phyloP scores from a whole-genome alignment of 35 echinoderm and acorn worm species.

The Ophiothrix spiculata region DNA sequence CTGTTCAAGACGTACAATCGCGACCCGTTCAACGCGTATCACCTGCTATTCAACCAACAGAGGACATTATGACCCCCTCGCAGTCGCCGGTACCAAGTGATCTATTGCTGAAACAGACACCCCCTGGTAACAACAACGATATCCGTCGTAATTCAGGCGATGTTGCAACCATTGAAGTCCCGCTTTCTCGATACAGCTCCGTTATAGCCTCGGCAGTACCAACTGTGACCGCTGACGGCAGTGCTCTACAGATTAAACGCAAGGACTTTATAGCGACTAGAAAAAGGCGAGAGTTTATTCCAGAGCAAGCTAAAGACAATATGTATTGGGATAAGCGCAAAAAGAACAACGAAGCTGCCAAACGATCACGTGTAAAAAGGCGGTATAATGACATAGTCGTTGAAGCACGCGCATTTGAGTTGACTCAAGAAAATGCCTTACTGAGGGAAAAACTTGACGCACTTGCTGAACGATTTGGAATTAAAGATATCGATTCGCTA shows the following conservation, averaged over 20 bases:
- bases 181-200: not conserved
- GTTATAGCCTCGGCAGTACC: not conserved
- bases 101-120: not conserved
- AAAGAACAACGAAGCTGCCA: slow-evolving; percentile 94
- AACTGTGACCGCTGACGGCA: not conserved
- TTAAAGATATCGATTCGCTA: not conserved
- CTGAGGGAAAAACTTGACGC: slow-evolving; percentile 62
- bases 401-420: slow-evolving; percentile 57
- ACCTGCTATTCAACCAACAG: not conserved
- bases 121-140: not conserved
- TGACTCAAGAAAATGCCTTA: slow-evolving; percentile 67
- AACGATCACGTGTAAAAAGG: slow-evolving; percentile 86
- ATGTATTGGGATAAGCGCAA: slow-evolving; percentile 84
- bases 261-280: slow-evolving; percentile 7
- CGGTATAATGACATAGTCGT: slow-evolving; percentile 70
- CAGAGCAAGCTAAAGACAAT: slow-evolving; percentile 63
- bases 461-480: slow-evolving; percentile 29
- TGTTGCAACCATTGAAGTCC: not conserved
- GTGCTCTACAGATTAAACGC: not conserved
- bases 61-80: not conserved
- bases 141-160: not conserved
- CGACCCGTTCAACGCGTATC: not conserved
- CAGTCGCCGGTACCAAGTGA: not conserved
- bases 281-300: slow-evolving; percentile 76
- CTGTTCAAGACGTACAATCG: not conserved